phyloP scores from a whole-genome alignment of 2,888 invertebrate genomes.

The Thyatira batis region DNA sequence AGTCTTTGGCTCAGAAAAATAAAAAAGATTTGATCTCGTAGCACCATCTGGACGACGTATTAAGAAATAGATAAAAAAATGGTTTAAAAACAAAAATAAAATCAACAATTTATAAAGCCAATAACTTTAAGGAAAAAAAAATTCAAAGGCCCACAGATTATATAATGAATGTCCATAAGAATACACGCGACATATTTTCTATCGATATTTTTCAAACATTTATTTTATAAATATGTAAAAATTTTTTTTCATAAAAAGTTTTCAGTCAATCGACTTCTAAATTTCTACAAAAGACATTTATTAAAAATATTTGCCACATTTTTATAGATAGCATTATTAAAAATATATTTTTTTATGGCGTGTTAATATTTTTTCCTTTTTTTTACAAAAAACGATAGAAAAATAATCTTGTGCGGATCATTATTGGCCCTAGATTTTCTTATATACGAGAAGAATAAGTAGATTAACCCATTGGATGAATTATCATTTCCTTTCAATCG shows the following conservation, averaged over 20 bases:
- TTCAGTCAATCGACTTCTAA: no score
- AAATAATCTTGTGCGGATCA: not conserved
- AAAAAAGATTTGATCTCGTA: constrained; percentile 69
- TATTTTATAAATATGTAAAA: no score
- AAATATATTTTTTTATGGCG: not conserved
- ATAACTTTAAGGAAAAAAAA: constrained; percentile 36
- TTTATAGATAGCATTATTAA: no score
- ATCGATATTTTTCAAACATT: no score
- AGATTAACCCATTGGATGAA: not conserved
- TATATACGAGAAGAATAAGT: not conserved
- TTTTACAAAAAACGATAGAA: not conserved
- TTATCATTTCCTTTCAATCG: not conserved
- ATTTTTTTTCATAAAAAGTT: no score
- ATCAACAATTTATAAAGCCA: constrained; percentile 36
- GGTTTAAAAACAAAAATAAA: constrained; percentile 36
- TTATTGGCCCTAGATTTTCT: not conserved
- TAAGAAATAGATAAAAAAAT: constrained; percentile 32
- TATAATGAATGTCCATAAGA: not conserved
- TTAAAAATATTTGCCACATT: no score
- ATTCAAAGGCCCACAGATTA: constrained; percentile 17
- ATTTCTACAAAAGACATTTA: no score
- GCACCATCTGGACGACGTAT: constrained; percentile 71
- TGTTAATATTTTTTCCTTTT: not conserved
- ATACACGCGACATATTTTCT: not conserved
- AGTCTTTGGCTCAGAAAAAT: constrained; percentile 76